phyloP scores from a whole-genome alignment of 2,888 invertebrate species.

The Incurvaria masculella region DNA sequence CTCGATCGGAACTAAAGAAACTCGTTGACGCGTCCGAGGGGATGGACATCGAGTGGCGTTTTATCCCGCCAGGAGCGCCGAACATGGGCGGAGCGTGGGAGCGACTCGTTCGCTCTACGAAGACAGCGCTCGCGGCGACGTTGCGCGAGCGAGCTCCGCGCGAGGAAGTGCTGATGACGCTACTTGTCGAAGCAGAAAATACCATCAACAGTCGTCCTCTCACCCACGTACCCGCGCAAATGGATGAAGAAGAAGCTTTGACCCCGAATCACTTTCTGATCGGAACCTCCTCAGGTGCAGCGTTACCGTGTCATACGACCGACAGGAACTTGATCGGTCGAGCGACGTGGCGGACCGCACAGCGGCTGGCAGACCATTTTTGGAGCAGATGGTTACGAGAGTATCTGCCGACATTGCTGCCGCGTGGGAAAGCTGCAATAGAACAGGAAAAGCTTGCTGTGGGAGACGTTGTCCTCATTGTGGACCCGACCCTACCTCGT shows the following conservation, averaged over 20 bases:
- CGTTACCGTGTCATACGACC: neutral
- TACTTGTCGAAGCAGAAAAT: constrained; percentile 3
- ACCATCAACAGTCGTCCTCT: constrained; percentile 1
- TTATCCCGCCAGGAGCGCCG: constrained; percentile 1
- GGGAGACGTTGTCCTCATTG: constrained; percentile 4
- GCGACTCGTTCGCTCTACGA: constrained; percentile 1
- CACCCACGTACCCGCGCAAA: neutral
- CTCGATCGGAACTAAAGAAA: neutral
- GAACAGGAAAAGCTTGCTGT: neutral
- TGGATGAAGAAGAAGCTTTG: neutral
- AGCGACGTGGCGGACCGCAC: constrained; percentile 2
- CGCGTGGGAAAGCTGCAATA: neutral
- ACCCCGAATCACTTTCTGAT: neutral
- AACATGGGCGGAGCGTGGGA: constrained; percentile 5
- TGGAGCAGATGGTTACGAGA: constrained; percentile 6
- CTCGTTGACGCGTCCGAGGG: constrained; percentile 3
- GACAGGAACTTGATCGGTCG: neutral
- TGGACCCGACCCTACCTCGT: constrained; percentile 3
- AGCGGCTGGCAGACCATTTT: constrained; percentile 4
- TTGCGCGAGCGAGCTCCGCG: neutral
- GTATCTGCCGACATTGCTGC: constrained; percentile 1
- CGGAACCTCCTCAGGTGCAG: neutral
- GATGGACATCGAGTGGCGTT: constrained; percentile 4
- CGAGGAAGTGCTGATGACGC: constrained; percentile 2
- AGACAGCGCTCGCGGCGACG: neutral